Evolutionary conservation across 2,797 vertebrate species (phyloP), one percentile per base, ranked within the genome.

Genomic region (Tympanoctomys barrerae): DNA sequence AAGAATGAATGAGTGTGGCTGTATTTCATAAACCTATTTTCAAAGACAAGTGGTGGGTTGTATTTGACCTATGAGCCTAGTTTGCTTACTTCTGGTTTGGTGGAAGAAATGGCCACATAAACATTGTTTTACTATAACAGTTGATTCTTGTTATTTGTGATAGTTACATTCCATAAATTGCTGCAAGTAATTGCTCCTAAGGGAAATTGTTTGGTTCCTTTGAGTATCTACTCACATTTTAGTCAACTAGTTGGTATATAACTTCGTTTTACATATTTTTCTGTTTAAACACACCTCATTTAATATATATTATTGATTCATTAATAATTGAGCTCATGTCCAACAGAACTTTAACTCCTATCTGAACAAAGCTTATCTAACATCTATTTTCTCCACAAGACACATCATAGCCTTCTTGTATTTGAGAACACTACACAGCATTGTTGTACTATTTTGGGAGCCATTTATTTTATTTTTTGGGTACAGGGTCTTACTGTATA

Each of bases 211-310:
- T 89, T 77, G 52, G 5, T 86, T 91, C 36, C 46, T 71, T 4
- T 81, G 78, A 82, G 33, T 62, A 46, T 82, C 52, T 78, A 52
- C 31, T 82, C 79, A 57, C 36, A 85, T 82, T 94, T 94, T 94
- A 79, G 62, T 94, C 49, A 80, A 6, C 16, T 42, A 14, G 75
- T 75, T 8, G 70, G 0, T 86, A 64, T 5, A 1, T 61, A 77
- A 89, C 24, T 52, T 92, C 85, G 33, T 94, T 89, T 96, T 89
- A 66, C 66, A 59, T 96, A 39, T 73, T 73, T 73, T 73, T 77
- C 13, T 77, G 26, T 77, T 77, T 77, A 49, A 77, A 46, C 12
- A 46, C 66, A 59, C 6, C 21, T 83, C 64, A 73, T 80, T 91
- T 85, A 75, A 80, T 80, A 11, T 64, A 9, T 66, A 21, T 89